phyloP scores from a whole-genome alignment of 2,113 vertebrate species.

The Falcunculus frontatus region DNA sequence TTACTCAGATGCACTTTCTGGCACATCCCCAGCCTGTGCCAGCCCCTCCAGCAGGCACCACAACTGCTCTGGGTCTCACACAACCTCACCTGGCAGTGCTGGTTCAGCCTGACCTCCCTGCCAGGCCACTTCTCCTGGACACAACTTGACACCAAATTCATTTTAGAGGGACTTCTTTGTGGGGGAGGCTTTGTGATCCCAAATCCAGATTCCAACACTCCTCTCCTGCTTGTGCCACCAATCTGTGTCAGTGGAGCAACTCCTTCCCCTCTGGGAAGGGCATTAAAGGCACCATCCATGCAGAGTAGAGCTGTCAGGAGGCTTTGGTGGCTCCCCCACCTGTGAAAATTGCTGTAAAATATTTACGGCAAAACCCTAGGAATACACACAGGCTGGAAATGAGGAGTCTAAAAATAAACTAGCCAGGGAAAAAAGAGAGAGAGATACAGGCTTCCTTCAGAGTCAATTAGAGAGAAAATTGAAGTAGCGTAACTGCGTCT shows the following conservation, averaged over 20 bases:
- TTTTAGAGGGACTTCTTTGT: background rate
- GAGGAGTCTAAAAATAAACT: constrained; percentile 45
- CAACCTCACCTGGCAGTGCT: background rate
- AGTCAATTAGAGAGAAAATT: constrained; percentile 10
- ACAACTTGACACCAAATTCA: background rate
- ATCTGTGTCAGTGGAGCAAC: background rate
- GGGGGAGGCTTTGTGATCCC: background rate
- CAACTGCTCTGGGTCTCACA: fast-evolving
- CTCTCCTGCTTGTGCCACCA: background rate
- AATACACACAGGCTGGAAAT: background rate
- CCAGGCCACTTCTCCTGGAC: background rate
- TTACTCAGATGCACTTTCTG: background rate
- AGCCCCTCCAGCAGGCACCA: background rate
- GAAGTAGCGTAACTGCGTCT: background rate
- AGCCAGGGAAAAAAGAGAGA: background rate
- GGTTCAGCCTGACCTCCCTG: background rate
- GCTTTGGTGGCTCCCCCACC: background rate
- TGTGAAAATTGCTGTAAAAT: constrained; percentile 24
- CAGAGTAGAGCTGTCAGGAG: background rate
- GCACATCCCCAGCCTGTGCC: background rate
- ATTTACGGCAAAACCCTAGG: background rate
- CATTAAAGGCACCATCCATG: background rate
- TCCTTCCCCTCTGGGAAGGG: background rate
- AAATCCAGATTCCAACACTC: background rate
- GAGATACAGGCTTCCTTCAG: background rate